Evolutionary conservation across 2,113 vertebrate species (phyloP).

Genomic region (Trinectes maculatus): DNA sequence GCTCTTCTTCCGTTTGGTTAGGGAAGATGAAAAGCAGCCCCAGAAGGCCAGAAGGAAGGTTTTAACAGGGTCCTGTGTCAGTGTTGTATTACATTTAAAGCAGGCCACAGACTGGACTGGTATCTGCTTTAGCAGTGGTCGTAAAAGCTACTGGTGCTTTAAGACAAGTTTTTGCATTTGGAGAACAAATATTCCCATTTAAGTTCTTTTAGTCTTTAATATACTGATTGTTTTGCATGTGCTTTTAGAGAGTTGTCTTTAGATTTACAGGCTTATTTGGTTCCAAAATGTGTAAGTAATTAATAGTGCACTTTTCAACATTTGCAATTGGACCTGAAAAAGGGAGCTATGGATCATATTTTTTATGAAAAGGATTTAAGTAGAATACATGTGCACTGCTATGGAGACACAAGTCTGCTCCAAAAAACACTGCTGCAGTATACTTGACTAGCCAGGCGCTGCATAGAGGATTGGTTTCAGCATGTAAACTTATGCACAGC

Average conservation of each 20-base stretch:
- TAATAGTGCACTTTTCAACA: neutral
- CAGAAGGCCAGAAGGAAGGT: neutral
- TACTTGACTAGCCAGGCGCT: slow-evolving; percentile 11
- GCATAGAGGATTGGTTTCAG: neutral
- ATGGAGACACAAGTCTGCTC: neutral
- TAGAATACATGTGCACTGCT: neutral
- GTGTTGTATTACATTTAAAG: slow-evolving; percentile 37
- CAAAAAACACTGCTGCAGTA: neutral
- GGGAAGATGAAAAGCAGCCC: neutral
- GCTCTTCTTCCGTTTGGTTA: neutral
- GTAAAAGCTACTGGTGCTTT: neutral
- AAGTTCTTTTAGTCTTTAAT: neutral
- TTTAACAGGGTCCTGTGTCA: neutral
- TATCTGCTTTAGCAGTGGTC: neutral
- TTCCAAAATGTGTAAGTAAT: neutral
- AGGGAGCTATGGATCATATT: too few relatives aligned
- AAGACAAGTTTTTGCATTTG: neutral
- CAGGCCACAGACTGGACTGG: slow-evolving; percentile 19
- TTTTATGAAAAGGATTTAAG: slow-evolving; percentile 11
- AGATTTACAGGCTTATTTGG: neutral
- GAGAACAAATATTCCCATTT: neutral
- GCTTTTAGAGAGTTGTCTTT: neutral
- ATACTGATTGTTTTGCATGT: neutral
- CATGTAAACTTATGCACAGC: neutral
- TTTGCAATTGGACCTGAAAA: neutral